Evolutionary conservation across 2,888 invertebrate species (phyloP), one percentile per base, ranked within the genome.

Genomic region (Mythimna impura): DNA sequence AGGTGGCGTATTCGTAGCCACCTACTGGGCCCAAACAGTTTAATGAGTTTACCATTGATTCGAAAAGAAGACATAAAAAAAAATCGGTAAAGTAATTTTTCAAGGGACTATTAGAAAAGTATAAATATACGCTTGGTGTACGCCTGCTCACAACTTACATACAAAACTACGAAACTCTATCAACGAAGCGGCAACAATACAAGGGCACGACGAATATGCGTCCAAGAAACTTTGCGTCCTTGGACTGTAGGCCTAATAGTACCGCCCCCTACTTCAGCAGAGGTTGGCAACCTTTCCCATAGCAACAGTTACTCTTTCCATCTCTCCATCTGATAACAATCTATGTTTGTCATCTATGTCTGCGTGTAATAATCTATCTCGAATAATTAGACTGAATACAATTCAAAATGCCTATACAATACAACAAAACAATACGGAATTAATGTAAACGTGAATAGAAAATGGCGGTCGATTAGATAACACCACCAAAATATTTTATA

Each of bases 381-480:
- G 36, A 76, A 30, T 64, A 78, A 76, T 77, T 70, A 77, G 47
- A 61, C 20, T 20, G 40, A n/a, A 47, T 25, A 61, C 20, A 43
- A 30, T 57, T 22, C 34, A 17, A 52, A 57, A 67, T 61, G 52
- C 54, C 34, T 12, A n/a, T n/a, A 57, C 30, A 47, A 54, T 43
- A 20, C 54, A 57, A 65, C 52, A 20, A 58, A 58, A 57, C 57
- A 61, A 66, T 72, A 25, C 58, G 30, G 50, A 81, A 66, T 83
- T 73, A 62, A 73, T 72, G 68, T 83, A 34, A 66, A 80, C 66
- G 61, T 73, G 70, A 71, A 60, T 61, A 78, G 64, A 73, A 73
- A 70, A 71, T 78, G 66, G 71, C 68, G 61, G 69, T 57, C 72
- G 76, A 76, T 82, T 75, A 79, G 74, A 76, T 76, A 73, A 75